Conservation (phyloP, 2,888 invertebrate genomes). For the Euzophera pinguis region DNA sequence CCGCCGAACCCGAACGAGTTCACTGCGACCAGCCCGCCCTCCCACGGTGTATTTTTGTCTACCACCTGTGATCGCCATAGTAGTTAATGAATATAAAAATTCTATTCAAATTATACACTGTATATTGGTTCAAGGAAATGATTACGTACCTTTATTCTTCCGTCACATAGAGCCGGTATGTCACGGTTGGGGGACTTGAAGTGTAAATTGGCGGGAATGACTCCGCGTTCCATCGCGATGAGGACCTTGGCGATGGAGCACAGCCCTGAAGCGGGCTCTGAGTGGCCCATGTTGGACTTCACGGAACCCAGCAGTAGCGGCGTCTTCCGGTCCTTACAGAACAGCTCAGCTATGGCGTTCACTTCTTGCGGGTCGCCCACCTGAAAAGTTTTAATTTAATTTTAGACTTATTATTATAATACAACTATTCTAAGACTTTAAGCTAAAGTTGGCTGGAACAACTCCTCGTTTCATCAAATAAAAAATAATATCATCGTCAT, state of each 20-base stretch:
- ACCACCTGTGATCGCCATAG: constrained; percentile 81
- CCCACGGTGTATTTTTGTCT: constrained; percentile 88
- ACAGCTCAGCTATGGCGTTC: constrained; percentile 94
- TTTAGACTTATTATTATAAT: not conserved
- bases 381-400: constrained; percentile 32
- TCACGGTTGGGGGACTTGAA: constrained; percentile 92
- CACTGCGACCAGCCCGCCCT: constrained; percentile 94
- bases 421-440: no score
- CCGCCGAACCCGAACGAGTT: constrained; percentile 99
- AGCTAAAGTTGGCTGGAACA: no score
- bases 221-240: constrained; percentile 94
- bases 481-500: no score
- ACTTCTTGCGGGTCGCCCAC: constrained; percentile 99
- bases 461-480: no score
- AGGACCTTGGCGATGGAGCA: constrained; percentile 93
- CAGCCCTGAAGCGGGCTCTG: constrained; percentile 95
- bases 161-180: constrained; percentile 94
- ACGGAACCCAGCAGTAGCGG: constrained; percentile 97
- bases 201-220: constrained; percentile 95
- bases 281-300: constrained; percentile 99
- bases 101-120: not conserved
- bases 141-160: constrained; percentile 85
- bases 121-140: constrained; percentile 6
- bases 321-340: constrained; percentile 88
- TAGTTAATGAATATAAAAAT: no score